A percentile compares a stretch with the other conserved stretches of the same genome.
Conservation (phyloP, 2,113 vertebrate species). For the Centrocercus urophasianus region DNA sequence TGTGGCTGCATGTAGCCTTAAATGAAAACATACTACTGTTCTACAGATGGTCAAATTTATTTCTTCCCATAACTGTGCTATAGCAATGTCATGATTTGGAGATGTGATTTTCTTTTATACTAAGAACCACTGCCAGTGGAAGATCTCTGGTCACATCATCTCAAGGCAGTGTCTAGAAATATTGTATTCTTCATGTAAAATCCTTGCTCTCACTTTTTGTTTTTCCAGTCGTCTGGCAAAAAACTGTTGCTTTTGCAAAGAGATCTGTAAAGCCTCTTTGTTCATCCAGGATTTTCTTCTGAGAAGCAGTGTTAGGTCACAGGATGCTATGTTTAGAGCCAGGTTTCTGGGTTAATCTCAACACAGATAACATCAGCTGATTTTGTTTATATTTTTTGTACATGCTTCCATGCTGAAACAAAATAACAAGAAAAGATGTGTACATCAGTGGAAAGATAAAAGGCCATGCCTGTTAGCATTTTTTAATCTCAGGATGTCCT, state of each 20-base stretch:
- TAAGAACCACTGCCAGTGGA: background rate
- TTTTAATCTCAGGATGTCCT: rapidly evolving
- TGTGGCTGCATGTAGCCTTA: background rate
- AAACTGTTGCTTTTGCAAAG: background rate
- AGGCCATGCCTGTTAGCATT: background rate
- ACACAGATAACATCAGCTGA: background rate
- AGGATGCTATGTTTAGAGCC: slow-evolving; percentile 38
- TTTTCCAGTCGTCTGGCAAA: background rate
- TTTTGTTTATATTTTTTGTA: background rate
- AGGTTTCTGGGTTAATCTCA: slow-evolving; percentile 43
- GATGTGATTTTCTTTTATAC: background rate
- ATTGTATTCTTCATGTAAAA: background rate
- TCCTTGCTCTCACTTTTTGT: background rate
- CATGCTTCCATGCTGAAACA: background rate
- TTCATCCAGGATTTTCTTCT: slow-evolving; percentile 38
- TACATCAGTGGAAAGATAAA: background rate
- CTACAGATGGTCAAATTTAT: background rate
- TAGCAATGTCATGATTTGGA: background rate
- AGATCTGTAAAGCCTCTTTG: background rate
- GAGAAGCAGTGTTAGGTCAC: slow-evolving; percentile 16
- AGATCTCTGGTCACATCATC: background rate
- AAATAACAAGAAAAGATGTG: background rate
- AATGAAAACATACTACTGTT: background rate
- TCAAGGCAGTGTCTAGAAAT: background rate
- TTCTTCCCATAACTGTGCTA: background rate